These are phyloP conservation scores for Drosophila merina DNA, from an alignment of 2,888 invertebrate genomes.

Conservation along the genomic window DNA sequence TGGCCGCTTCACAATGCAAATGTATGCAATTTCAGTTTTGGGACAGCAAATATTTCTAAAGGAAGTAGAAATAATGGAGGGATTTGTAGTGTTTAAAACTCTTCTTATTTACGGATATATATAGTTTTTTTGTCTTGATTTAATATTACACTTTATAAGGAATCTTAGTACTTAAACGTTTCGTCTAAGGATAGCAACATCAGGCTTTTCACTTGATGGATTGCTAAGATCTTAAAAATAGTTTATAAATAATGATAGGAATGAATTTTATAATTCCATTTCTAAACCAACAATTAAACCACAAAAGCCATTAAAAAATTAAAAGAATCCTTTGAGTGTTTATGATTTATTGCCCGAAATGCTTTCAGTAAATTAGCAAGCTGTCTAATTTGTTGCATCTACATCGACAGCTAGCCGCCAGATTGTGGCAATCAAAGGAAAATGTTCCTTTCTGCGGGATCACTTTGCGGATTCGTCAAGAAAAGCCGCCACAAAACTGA, in stretches of 20 bases:
- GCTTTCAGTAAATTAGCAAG: slow-evolving; percentile 41
- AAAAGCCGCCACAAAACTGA: slow-evolving; percentile 19
- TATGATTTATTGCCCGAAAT: slow-evolving; percentile 36
- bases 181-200: too few relatives aligned
- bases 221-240: too few relatives aligned
- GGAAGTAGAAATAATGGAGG: background rate
- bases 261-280: background rate
- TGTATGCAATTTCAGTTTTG: slow-evolving; percentile 33
- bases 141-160: background rate
- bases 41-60: slow-evolving; percentile 1
- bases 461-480: slow-evolving; percentile 33
- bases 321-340: slow-evolving; percentile 5
- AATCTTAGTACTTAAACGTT: too few relatives aligned
- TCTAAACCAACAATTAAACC: background rate
- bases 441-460: slow-evolving; percentile 38
- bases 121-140: background rate
- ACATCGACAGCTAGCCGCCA: slow-evolving; percentile 28
- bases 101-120: background rate
- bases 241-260: too few relatives aligned
- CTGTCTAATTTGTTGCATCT: slow-evolving; percentile 36
- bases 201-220: too few relatives aligned
- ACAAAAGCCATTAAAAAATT: background rate
- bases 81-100: background rate
- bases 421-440: slow-evolving; percentile 41
- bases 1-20: slow-evolving; percentile 44